Evolutionary conservation across 2,888 invertebrate genomes (phyloP), one percentile per base, ranked within the genome.

Genomic region (Sminthurides aquaticus): DNA sequence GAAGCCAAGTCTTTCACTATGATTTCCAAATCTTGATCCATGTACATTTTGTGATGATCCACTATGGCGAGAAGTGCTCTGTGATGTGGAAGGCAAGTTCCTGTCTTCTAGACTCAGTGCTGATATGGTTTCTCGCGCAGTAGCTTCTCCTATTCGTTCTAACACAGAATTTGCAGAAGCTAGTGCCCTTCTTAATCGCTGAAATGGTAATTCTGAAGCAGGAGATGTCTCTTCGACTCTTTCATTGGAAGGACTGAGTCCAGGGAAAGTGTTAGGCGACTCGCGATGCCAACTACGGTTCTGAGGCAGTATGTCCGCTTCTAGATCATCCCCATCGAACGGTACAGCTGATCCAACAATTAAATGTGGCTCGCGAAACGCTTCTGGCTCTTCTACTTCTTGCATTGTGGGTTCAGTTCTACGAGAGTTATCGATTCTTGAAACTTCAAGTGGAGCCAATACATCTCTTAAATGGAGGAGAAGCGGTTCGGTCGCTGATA

Each of bases 91-190:
- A 20, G 20, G 20, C 5, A 22, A 8, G 20, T 20, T 52, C 20
- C 22, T 52, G 20, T 52, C 22, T 52, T 52, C 52, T 5, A 22
- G 22, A 52, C 22, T 52, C 24, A 60, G 11, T 18, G 60, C 43
- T 5, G 49, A 20, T 25, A 60, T 60, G 26, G 60, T 49, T 60
- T 60, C 60, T 26, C 60, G 20, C 22, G 49, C 60, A 3, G 60
- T 49, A 26, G 60, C 60, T 25, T 60, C 60, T 18, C 60, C 60
- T 2, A 60, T 48, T 5, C 52, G 52, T 52, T 52, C 52, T 52
- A 52, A 52, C 8, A 52, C 52, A 8, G 52, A 52, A 20, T 52
- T 52, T 15, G 52, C 52, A 52, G 52, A 52, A 18, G 52, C 52
- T 20, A 52, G 20, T 15, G 52, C 52, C 20, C 22, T 8, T 20